Conservation (phyloP, 2,113 vertebrate genomes). For the Eclectus roratus region DNA sequence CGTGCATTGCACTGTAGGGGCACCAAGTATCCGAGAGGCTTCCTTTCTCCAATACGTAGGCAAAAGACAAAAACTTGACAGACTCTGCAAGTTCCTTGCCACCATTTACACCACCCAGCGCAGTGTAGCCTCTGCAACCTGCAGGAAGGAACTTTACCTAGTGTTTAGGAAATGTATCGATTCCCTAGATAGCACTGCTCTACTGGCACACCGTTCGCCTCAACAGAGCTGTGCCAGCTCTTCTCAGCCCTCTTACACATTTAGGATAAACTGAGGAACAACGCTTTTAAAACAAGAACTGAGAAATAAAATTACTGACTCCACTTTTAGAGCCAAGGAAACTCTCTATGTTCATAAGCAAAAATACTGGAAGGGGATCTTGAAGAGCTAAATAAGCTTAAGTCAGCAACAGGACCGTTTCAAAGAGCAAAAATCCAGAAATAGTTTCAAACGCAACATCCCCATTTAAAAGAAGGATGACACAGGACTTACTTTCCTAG, state of each 20-base stretch:
- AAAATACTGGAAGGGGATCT: not conserved
- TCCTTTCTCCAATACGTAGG: accelerated
- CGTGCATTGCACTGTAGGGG: not conserved
- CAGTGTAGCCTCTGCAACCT: not conserved
- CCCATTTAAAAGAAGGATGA: not conserved
- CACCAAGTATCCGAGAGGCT: not conserved
- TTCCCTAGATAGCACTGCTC: not conserved
- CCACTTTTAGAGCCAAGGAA: not conserved
- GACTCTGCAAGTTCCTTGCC: not conserved
- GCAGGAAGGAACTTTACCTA: not conserved
- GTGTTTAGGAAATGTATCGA: not conserved
- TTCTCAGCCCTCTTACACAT: not conserved
- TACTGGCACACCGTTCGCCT: accelerated
- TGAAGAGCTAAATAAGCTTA: not conserved
- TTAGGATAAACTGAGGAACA: not conserved
- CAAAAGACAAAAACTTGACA: not conserved
- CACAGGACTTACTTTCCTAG: not conserved
- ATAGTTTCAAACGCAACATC: not conserved
- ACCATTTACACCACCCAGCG: not conserved
- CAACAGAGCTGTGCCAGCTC: not conserved
- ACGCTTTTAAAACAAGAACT: not conserved
- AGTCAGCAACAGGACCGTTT: not conserved
- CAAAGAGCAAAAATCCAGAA: not conserved
- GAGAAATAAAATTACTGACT: conserved; percentile 27
- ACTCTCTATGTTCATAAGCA: not conserved